Conservation (phyloP, 2,113 vertebrate genomes). For the Gorilla gorilla region DNA sequence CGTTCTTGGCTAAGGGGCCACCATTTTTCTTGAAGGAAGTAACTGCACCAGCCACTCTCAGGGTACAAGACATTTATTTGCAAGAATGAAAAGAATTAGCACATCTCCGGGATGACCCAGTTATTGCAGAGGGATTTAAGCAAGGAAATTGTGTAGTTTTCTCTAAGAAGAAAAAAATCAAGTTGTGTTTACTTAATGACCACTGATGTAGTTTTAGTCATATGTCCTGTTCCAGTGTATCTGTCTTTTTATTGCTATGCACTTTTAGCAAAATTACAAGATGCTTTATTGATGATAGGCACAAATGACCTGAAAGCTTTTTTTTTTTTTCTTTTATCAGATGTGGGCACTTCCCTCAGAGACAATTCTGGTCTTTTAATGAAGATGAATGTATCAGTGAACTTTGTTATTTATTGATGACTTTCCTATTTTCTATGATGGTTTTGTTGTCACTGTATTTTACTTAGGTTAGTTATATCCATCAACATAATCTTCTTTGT, state of each 20-base stretch:
- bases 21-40: background rate
- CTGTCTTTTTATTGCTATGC: background rate
- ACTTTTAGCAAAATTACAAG: conserved; percentile 16
- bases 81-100: background rate
- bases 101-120: background rate
- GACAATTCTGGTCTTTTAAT: background rate
- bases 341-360: background rate
- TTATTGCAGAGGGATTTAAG: background rate
- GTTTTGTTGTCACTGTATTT: background rate
- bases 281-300: conserved; percentile 12
- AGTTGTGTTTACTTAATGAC: background rate
- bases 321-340: background rate
- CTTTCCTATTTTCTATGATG: background rate
- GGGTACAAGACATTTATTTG: background rate
- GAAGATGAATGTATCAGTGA: background rate
- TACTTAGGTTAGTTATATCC: background rate
- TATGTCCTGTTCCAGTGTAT: background rate
- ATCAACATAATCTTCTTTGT: background rate
- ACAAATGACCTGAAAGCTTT: conserved; percentile 40
- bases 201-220: background rate
- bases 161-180: background rate
- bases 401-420: background rate
- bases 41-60: background rate
- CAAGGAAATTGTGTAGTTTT: background rate
- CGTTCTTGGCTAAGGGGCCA: background rate